Conservation (phyloP, 1,140 invertebrate species). For the Rhynchophorus ferrugineus region DNA sequence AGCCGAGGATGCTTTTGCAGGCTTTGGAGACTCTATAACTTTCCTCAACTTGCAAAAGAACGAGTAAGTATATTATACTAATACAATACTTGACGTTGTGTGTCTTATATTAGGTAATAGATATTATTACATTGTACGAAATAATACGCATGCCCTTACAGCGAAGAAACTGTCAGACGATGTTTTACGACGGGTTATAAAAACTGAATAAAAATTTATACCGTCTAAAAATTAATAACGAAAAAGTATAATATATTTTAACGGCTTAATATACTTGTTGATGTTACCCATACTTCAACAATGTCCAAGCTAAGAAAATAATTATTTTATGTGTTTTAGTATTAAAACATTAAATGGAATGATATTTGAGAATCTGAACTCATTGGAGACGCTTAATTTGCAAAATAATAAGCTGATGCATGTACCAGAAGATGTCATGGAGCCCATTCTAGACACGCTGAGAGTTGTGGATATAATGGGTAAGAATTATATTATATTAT, state of each 20-base stretch:
- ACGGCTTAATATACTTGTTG: too few species aligned
- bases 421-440: constrained; percentile 80
- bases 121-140: too few species aligned
- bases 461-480: constrained; percentile 80
- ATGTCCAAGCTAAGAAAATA: too few species aligned
- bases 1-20: constrained; percentile 77
- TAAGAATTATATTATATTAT: constrained; percentile 44
- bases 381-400: constrained; percentile 76
- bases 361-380: constrained; percentile 80
- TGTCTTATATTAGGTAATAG: too few species aligned
- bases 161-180: too few species aligned
- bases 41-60: constrained; percentile 88
- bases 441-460: constrained; percentile 76
- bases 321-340: constrained; percentile 49
- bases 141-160: too few species aligned
- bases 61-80: constrained; percentile 73
- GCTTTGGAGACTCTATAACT: constrained; percentile 84
- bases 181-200: too few species aligned
- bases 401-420: constrained; percentile 79
- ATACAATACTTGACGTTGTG: too few species aligned
- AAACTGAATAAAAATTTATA: too few species aligned
- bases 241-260: too few species aligned
- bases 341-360: constrained; percentile 68
- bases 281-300: too few species aligned
- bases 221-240: too few species aligned